A percentile compares a stretch with the other conserved stretches of the same genome.
These are phyloP conservation scores for Holocentrus rufus DNA, from an alignment of 2,797 vertebrate genomes.

Conservation along the genomic window DNA sequence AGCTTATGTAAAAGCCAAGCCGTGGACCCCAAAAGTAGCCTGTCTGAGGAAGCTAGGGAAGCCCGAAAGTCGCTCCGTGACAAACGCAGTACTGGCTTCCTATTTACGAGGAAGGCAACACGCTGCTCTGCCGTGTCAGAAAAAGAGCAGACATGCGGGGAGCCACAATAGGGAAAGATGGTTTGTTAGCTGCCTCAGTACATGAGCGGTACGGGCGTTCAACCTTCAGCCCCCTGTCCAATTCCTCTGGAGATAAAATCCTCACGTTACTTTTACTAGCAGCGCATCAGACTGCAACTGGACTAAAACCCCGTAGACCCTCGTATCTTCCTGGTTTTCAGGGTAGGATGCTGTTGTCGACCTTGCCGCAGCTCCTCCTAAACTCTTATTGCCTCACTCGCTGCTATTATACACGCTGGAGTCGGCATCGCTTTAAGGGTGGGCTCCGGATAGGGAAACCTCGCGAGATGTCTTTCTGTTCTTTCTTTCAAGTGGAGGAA, in stretches of 20 bases:
- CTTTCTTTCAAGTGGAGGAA: not conserved
- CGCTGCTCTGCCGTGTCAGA: slow-evolving; percentile 26
- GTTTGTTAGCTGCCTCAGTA: slow-evolving; percentile 62
- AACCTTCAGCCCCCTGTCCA: slow-evolving; percentile 46
- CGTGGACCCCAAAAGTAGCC: slow-evolving; percentile 16
- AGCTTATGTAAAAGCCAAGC: not conserved
- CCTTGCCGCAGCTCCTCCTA: slow-evolving; percentile 74
- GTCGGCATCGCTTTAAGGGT: slow-evolving; percentile 61
- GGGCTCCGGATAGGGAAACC: slow-evolving; percentile 35
- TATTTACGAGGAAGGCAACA: slow-evolving; percentile 28
- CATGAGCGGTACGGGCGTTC: slow-evolving; percentile 37
- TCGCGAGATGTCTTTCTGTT: slow-evolving; percentile 65
- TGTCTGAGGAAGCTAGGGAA: not conserved
- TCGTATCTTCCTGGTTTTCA: not conserved
- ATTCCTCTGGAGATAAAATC: slow-evolving; percentile 11
- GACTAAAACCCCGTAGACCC: slow-evolving; percentile 2
- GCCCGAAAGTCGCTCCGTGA: slow-evolving; percentile 25
- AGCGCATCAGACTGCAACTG: not conserved
- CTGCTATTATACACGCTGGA: slow-evolving; percentile 71
- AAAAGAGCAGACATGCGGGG: slow-evolving; percentile 42
- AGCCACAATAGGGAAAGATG: slow-evolving; percentile 37
- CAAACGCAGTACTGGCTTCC: slow-evolving; percentile 17
- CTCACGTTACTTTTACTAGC: not conserved
- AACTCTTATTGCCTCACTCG: slow-evolving; percentile 47
- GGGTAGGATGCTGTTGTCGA: slow-evolving; percentile 72